Conservation (phyloP, 2,888 invertebrate species). For the Tetranychus piercei region DNA sequence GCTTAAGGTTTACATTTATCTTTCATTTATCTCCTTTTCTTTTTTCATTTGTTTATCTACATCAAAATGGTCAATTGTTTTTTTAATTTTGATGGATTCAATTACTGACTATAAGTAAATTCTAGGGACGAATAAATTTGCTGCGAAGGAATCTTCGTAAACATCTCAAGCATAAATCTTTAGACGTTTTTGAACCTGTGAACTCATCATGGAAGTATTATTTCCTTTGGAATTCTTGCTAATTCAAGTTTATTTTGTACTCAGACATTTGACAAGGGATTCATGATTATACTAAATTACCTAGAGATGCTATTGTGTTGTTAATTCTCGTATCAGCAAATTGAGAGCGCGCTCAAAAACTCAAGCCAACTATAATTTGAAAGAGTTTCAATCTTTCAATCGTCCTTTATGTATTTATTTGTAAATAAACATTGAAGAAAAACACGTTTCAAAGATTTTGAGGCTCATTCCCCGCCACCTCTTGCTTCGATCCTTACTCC, state of each 20-base stretch:
- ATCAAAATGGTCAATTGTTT: slow-evolving; percentile 1
- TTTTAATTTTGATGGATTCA: neutral
- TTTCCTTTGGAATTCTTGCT: no score
- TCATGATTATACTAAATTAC: neutral
- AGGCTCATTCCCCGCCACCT: neutral
- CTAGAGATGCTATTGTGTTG: neutral
- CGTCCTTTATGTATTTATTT: neutral
- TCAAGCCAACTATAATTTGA: neutral
- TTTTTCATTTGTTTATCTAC: neutral
- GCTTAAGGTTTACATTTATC: neutral
- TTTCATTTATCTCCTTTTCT: neutral
- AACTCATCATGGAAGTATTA: neutral
- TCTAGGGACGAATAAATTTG: neutral
- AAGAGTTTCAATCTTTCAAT: neutral
- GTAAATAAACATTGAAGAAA: neutral
- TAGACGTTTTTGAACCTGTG: neutral
- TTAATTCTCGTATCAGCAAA: neutral
- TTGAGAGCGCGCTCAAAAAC: neutral
- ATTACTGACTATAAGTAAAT: neutral
- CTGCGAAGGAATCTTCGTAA: neutral
- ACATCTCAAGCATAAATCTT: neutral
- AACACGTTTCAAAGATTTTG: neutral
- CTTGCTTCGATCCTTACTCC: no score
- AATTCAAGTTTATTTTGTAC: no score
- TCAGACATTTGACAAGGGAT: slow-evolving; percentile 2